These are phyloP conservation scores for Dendrolimus punctatus DNA, from an alignment of 1,140 invertebrate species.

Conservation along the genomic window DNA sequence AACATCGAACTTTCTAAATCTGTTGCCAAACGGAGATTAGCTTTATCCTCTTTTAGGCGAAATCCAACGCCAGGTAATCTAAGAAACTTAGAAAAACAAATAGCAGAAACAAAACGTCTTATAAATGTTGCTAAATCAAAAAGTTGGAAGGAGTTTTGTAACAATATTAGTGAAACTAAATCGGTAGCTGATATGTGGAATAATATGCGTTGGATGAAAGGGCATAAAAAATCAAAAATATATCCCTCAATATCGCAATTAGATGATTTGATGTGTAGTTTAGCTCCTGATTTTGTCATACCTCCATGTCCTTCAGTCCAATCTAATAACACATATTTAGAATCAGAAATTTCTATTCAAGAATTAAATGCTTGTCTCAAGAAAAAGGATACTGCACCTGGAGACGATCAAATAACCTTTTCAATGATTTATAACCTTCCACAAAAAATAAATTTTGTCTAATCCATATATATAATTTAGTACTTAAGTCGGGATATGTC, in stretches of 20 bases:
- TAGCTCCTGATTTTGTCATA: conserved; percentile 1
- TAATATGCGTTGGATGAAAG: conserved; percentile 6
- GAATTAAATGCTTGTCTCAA: conserved; percentile 2
- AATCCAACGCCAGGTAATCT: background rate
- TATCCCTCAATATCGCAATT: background rate
- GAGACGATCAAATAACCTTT: conserved; percentile 22
- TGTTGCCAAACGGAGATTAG: conserved; percentile 10
- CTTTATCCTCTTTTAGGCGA: conserved; percentile 3
- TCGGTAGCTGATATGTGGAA: conserved; percentile 5
- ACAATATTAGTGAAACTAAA: background rate
- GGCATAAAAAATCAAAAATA: background rate
- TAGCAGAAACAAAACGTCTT: background rate
- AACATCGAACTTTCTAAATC: conserved; percentile 4
- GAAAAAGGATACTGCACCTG: conserved; percentile 13
- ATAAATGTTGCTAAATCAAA: conserved; percentile 1
- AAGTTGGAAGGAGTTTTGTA: conserved; percentile 1
- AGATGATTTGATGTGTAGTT: background rate
- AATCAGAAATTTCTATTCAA: background rate
- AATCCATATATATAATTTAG: conserved; percentile 18
- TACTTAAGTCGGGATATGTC: conserved; percentile 13
- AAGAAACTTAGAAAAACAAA: background rate
- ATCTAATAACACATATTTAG: background rate
- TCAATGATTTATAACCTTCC: conserved; percentile 23
- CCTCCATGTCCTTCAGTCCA: background rate
- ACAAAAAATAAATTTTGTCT: conserved; percentile 1